Base-by-base conservation (phyloP, 1,140 invertebrate genomes). In the Camponotus floridanus region DNA sequence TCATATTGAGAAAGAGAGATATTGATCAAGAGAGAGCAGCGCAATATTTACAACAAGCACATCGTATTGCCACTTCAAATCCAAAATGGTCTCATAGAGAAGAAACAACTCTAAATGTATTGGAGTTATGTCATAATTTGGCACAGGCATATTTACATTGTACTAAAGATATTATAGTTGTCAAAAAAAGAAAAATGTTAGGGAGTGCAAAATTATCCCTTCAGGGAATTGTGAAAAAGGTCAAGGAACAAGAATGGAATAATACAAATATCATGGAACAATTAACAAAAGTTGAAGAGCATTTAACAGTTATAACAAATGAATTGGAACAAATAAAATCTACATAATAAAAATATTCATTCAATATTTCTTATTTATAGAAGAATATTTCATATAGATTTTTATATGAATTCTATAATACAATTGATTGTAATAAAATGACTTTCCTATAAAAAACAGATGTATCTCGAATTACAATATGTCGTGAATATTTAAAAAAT, bases 1-100 rank as follows among this genome's bases (percentile, higher is more conserved):
- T 97, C n/a, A 94, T 96, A 1, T 95, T 94, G 18, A 94, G 92
- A 59, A 90, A 93, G 42, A 92, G 89, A 8, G 90, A 93, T 21
- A 70, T 91, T 7, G 92, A 95, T n/a, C 92, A 96, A 62, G 94
- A 96, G 31, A 95, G 96, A 61, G 96, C 96, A 91, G 95, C 94
- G 0, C 96, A 97, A 90, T 96, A 96, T 71, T 94, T 97, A 31
- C 95, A 96, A 57, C 96, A 96, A 94, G 97, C 97, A 15, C 92
- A 94, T 86, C 92, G 81, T 96, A 96, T 92, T 95, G 95, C 91
- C 95, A 95, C 85, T 96, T 96, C 91, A 96, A 96, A 91, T 96
- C 94, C 94, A 96, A 95, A 76, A 89, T 98, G 96, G 97, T 96
- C 95, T 92, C 96, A 94, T 86, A 96, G 95, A 91, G 83, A 94